Conservation (phyloP, 53 echinoderm and acorn worm species). For the Echinarachnius parma region DNA sequence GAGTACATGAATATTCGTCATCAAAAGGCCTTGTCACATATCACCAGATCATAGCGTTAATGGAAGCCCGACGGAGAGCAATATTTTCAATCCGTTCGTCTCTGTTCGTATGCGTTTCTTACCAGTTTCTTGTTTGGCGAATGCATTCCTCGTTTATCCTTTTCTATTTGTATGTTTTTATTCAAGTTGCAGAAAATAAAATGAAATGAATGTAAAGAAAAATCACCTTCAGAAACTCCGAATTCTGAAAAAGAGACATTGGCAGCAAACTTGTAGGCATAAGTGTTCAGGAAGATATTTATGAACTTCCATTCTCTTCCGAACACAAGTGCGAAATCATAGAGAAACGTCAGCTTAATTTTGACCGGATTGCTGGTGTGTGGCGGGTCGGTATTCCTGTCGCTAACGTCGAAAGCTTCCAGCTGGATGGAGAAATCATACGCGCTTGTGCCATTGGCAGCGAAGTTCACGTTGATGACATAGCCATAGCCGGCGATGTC, state of each 20-base stretch:
- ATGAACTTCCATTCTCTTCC: constrained; percentile 63
- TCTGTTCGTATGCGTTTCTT: too few relatives aligned
- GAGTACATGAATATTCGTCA: too few relatives aligned
- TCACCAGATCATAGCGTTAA: too few relatives aligned
- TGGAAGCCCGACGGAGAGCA: too few relatives aligned
- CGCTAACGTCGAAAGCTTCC: constrained; percentile 64
- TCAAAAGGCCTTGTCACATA: too few relatives aligned
- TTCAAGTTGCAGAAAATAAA: too few relatives aligned
- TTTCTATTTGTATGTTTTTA: too few relatives aligned
- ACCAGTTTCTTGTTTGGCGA: too few relatives aligned
- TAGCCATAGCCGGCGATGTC: constrained; percentile 62
- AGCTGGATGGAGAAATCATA: constrained; percentile 56
- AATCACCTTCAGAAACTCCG: constrained; percentile 61
- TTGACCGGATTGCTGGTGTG: constrained; percentile 33
- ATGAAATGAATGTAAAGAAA: too few relatives aligned
- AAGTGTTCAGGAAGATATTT: constrained; percentile 69
- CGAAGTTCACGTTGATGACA: constrained; percentile 58
- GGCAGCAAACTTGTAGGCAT: constrained; percentile 47
- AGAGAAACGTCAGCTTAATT: constrained; percentile 58
- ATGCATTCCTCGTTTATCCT: too few relatives aligned
- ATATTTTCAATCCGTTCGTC: too few relatives aligned
- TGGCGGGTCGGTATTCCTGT: constrained; percentile 16
- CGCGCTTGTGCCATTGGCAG: constrained; percentile 42
- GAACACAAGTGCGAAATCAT: constrained; percentile 49
- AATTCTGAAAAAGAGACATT: constrained; percentile 65